Evolutionary conservation across 2,888 invertebrate genomes (phyloP).

Genomic region (Blera fallax): DNA sequence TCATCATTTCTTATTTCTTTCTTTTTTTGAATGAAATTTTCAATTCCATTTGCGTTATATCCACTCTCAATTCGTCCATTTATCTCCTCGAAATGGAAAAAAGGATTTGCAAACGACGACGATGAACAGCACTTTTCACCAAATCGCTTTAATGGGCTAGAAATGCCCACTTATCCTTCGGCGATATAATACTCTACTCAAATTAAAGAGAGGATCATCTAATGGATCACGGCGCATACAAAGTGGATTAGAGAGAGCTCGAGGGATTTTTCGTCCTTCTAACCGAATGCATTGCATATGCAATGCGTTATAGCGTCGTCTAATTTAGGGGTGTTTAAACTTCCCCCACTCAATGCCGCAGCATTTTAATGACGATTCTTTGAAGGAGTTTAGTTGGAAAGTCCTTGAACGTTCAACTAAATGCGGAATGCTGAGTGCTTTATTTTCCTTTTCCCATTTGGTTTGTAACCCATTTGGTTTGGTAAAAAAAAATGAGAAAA

Average conservation of each 20-base stretch:
- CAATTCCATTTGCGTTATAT: constrained; percentile 43
- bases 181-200: constrained; percentile 46
- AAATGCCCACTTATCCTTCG: constrained; percentile 68
- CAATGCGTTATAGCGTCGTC: not conserved
- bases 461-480: constrained; percentile 8
- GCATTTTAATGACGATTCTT: constrained; percentile 38
- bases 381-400: constrained; percentile 1
- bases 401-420: constrained; percentile 32
- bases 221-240: constrained; percentile 53
- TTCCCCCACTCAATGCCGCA: constrained; percentile 30
- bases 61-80: constrained; percentile 65
- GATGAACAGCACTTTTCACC: constrained; percentile 31
- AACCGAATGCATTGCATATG: not conserved
- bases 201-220: constrained; percentile 48
- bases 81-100: constrained; percentile 50
- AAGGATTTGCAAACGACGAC: constrained; percentile 17
- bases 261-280: not conserved
- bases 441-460: constrained; percentile 1
- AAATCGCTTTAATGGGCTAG: constrained; percentile 62
- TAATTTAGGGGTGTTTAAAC: constrained; percentile 26
- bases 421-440: constrained; percentile 15
- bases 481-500: not conserved
- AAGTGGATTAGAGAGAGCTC: constrained; percentile 28
- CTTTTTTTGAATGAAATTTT: not conserved
- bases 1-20: no score